Evolutionary conservation across 2,113 vertebrate species (phyloP).

Genomic region (Cichladusa arquata): DNA sequence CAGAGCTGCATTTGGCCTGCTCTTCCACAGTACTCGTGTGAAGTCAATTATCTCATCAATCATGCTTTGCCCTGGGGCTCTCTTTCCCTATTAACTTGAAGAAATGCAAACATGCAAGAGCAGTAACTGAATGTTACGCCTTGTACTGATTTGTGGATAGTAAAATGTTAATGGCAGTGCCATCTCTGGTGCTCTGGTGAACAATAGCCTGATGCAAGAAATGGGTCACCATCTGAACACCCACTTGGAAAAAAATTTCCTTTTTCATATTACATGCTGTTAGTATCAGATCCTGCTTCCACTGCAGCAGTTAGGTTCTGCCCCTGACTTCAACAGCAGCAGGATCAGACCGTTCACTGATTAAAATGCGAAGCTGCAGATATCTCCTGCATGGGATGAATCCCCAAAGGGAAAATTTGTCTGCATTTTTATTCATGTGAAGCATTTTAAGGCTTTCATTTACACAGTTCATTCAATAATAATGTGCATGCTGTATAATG

Average conservation of each 20-base stretch:
- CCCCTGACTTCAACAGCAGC: not conserved
- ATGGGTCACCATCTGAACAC: not conserved
- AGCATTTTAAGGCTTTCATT: constrained; percentile 53
- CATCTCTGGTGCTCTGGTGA: not conserved
- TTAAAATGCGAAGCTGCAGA: constrained; percentile 44
- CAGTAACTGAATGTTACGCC: not conserved
- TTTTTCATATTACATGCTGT: not conserved
- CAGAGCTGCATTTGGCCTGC: not conserved
- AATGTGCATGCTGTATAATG: constrained; percentile 31
- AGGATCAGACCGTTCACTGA: not conserved
- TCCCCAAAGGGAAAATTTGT: constrained; percentile 50
- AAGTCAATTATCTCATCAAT: constrained; percentile 52
- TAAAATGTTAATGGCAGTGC: not conserved
- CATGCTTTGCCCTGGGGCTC: not conserved
- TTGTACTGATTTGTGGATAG: not conserved
- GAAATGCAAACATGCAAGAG: constrained; percentile 23
- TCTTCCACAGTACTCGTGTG: not conserved
- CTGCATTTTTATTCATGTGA: constrained; percentile 55
- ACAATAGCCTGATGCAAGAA: not conserved
- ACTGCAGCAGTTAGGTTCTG: not conserved
- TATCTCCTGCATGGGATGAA: constrained; percentile 52
- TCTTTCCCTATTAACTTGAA: constrained; percentile 30
- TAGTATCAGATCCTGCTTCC: not conserved
- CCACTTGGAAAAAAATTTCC: not conserved
- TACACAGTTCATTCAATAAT: constrained; percentile 45